A percentile compares a stretch with the other conserved stretches of the same genome.
phyloP scores from a whole-genome alignment of 1,140 invertebrate species.

The Neodiprion fabricii region DNA sequence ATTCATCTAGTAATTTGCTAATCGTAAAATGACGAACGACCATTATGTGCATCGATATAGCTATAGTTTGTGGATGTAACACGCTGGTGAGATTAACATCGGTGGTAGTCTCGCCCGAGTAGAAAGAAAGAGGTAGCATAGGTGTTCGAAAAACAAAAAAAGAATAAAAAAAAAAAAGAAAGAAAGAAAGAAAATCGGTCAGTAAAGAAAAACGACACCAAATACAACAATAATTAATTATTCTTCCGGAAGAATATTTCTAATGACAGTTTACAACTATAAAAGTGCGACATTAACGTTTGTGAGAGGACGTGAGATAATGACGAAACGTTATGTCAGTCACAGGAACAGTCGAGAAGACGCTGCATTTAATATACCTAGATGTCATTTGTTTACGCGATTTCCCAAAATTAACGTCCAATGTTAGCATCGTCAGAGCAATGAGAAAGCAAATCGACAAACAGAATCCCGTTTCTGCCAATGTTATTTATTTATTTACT shows the following conservation, averaged over 20 bases:
- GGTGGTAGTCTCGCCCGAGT: background rate
- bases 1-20: too few relatives aligned
- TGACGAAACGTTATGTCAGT: constrained; percentile 10
- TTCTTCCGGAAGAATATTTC: too few relatives aligned
- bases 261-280: too few relatives aligned
- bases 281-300: constrained; percentile 6
- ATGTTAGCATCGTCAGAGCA: too few relatives aligned
- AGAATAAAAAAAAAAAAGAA: constrained; percentile 2
- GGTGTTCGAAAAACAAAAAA: constrained; percentile 25
- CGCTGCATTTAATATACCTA: background rate
- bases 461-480: too few relatives aligned
- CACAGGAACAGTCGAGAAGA: background rate
- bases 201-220: background rate
- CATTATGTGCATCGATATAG: too few relatives aligned
- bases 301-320: background rate
- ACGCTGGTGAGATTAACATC: too few relatives aligned
- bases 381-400: background rate
- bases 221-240: constrained; percentile 8
- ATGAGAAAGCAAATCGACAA: too few relatives aligned
- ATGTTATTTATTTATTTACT: too few relatives aligned
- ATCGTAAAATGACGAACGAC: too few relatives aligned
- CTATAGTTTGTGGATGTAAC: too few relatives aligned
- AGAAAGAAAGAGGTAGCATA: constrained; percentile 22
- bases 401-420: too few relatives aligned
- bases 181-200: background rate